Evolutionary conservation across 2,888 invertebrate species (phyloP).

Genomic region (Philereme vetulata): DNA sequence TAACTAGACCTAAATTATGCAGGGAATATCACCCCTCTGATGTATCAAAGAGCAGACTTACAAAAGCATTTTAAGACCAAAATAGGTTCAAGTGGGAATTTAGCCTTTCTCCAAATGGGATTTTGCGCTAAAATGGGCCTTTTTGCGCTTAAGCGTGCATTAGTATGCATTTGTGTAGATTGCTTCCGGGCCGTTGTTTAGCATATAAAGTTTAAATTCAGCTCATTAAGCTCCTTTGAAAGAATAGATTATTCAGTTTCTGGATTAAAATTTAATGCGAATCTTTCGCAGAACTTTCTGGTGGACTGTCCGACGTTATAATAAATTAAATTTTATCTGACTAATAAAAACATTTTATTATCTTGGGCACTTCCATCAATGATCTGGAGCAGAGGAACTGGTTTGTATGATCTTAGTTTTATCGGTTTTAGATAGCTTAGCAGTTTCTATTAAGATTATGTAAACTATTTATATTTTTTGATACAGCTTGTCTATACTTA

Average conservation of each 20-base stretch:
- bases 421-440: no score
- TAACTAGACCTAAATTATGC: constrained; percentile 6
- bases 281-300: no score
- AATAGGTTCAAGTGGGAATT: constrained; percentile 27
- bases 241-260: constrained; percentile 25
- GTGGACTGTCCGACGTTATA: no score
- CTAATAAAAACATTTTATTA: no score
- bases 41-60: constrained; percentile 10
- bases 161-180: constrained; percentile 46
- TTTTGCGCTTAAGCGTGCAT: constrained; percentile 44
- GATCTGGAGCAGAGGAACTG: no score
- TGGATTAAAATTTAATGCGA: constrained; percentile 19
- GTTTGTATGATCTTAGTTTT: no score
- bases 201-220: constrained; percentile 34
- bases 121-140: constrained; percentile 37
- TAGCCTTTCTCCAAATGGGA: constrained; percentile 9
- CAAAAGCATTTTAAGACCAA: constrained; percentile 14
- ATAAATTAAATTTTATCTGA: no score
- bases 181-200: constrained; percentile 34
- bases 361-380: no score
- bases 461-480: no score
- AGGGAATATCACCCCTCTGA: neutral
- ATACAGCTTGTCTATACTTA: no score
- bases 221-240: constrained; percentile 31
- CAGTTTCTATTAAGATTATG: no score